Base-by-base conservation (phyloP, 1,140 invertebrate genomes). In the Leptinotarsa undecemlineata region DNA sequence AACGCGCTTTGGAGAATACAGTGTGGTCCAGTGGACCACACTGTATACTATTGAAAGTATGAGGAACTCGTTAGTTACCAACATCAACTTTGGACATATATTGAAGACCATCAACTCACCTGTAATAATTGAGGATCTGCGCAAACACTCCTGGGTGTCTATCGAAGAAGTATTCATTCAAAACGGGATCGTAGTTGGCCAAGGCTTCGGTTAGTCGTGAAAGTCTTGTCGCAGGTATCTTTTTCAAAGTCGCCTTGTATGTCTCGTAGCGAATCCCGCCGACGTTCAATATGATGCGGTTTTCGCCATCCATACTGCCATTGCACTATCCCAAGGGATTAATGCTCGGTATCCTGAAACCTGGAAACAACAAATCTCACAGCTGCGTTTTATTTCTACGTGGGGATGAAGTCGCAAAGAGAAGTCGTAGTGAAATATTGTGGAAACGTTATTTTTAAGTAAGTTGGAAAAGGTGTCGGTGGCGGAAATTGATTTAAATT, bases 141-240 rank as follows among this genome's bases (percentile, higher is more conserved):
- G 96, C 97, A 86, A 99, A 99, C 73, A 99, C 97, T 4, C 96
- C 97, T 1, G 98, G 97, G 88, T 99, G 97, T 77, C 97, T 87
- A 87, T 99, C 97, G 87, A 99, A 99, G 90, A 99, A 99, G 89
- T 98, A 99, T 87, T 99, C 98, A 86, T 98, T 98, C 76, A 98
- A 88, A 80, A 98, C 93, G 19, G 96, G 95, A 88, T 98, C 96
- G 86, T 98, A 98, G 86, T 98, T 98, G 79, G 93, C 95, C 75
- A 97, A 87, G 20, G 93, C 92, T 85, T 97, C 95, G 3, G 96
- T 97, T 64, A 98, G 88, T 70, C 95, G 87, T 20, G 95, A 97
- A 72, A 97, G 87, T 72, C 96, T 86, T 3, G 96, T 98, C 47
- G 96, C 96, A 19, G 96, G 96, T 82, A 98, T 98, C 87, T 98